These are phyloP conservation scores for Thera obeliscata DNA, from an alignment of 2,888 invertebrate genomes.

Conservation along the genomic window DNA sequence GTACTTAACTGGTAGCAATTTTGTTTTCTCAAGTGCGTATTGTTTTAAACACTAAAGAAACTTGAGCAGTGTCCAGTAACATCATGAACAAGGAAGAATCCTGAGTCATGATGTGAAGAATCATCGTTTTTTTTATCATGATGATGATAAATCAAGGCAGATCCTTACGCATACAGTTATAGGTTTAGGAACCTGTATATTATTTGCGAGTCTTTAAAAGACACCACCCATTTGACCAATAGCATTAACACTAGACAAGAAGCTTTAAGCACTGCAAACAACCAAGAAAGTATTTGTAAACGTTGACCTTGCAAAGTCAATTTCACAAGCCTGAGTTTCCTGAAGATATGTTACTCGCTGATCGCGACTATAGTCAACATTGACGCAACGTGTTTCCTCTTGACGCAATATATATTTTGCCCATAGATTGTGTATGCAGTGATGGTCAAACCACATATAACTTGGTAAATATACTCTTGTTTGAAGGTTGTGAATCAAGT, in stretches of 20 bases:
- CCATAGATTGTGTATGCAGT: not conserved
- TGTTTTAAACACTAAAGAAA: too few species aligned
- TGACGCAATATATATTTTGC: not conserved
- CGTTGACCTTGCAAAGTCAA: slow-evolving; percentile 14
- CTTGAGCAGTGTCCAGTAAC: too few species aligned
- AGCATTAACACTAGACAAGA: not conserved
- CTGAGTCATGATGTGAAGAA: too few species aligned
- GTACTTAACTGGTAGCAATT: too few species aligned
- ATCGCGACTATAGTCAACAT: slow-evolving; percentile 42
- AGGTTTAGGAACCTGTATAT: too few species aligned
- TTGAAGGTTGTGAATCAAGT: not conserved
- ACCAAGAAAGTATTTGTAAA: slow-evolving; percentile 3
- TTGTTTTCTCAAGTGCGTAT: too few species aligned
- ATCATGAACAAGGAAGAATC: too few species aligned
- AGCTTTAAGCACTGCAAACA: not conserved
- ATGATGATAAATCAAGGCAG: too few species aligned
- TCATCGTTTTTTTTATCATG: too few species aligned
- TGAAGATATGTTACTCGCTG: slow-evolving; percentile 21
- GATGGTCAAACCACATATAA: slow-evolving; percentile 3
- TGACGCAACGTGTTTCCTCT: slow-evolving; percentile 47
- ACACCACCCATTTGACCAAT: not conserved
- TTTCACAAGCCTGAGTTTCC: slow-evolving; percentile 28
- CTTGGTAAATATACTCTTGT: slow-evolving; percentile 3
- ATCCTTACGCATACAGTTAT: too few species aligned
- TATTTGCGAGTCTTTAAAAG: not conserved